Base-by-base conservation (phyloP, 2,113 vertebrate species). In the Ondatra zibethicus region DNA sequence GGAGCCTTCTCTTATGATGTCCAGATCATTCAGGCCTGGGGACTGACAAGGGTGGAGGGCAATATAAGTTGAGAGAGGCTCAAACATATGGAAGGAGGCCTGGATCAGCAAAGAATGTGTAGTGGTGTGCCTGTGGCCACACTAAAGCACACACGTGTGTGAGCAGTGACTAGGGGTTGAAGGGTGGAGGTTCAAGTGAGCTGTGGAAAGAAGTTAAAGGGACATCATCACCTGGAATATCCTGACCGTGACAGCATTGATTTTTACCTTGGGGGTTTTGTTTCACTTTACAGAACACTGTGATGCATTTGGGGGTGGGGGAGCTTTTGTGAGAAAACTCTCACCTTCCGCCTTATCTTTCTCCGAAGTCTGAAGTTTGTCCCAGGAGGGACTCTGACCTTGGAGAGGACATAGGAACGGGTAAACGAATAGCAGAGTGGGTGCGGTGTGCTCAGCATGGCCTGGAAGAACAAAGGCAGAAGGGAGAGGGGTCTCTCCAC, bases 11-110 rank as follows among this genome's bases (percentile, higher is more conserved):
- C 9, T 73, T 92, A 70, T 73, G 47, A 29, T 31, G 4, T 8
- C 14, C 2, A 29, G 50, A n/a, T 55, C 5, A 1, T 21, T 10
- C 1, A 0, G 21, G 75, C 65, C n/a, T 72, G 4, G 1, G 25
- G 25, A 23, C 87, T 0, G 11, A 21, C 0, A 0, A 72, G 39
- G 52, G 52, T 47, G 17, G 13, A 31, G 36, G n/a, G 39, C 39
- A 25, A 5, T 2, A 19, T 63, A 92, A 58, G 33, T 0, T 0
- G 78, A 87, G 58, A 81, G 52, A 58, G 19, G 52, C 21, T 81
- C n/a, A 58, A 55, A 25, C 78, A 25, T 2, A 31, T 61, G 12
- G 29, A 39, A 12, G 65, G 17, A 65, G n/a, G 21, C 36, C 65
- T 27, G 33, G 1, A 9, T 16, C 31, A 5, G 36, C 16, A 73